These are phyloP conservation scores for Sitophilus oryzae DNA, from an alignment of 1,140 invertebrate genomes.

Conservation along the genomic window DNA sequence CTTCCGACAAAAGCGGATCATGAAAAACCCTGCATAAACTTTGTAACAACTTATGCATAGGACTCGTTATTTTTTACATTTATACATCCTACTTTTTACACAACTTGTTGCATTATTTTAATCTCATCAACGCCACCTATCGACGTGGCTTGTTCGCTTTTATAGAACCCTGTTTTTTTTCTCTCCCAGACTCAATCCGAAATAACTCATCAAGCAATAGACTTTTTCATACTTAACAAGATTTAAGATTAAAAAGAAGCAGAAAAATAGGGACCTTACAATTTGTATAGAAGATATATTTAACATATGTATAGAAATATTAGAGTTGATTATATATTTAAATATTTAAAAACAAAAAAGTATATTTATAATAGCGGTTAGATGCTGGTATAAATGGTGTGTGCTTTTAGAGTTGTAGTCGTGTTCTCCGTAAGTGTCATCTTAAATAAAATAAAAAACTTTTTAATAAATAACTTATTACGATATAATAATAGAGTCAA, in stretches of 20 bases:
- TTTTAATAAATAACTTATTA: conserved; percentile 11
- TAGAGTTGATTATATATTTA: conserved; percentile 29
- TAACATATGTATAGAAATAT: conserved; percentile 31
- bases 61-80: conserved; percentile 3
- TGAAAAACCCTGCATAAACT: conserved; percentile 61
- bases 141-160: conserved; percentile 2
- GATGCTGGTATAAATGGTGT: conserved; percentile 44
- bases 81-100: conserved; percentile 15
- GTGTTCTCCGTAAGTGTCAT: conserved; percentile 25
- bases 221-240: conserved; percentile 2
- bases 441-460: conserved; percentile 9
- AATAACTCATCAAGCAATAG: not conserved
- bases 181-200: too few relatives aligned
- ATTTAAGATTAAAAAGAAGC: not conserved
- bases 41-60: conserved; percentile 1
- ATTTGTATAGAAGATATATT: conserved; percentile 41
- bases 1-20: conserved; percentile 77
- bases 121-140: conserved; percentile 4
- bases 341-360: conserved; percentile 32
- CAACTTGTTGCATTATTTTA: not conserved
- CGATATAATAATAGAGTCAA: conserved; percentile 2
- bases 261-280: conserved; percentile 15
- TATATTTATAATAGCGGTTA: conserved; percentile 39
- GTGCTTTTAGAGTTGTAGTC: conserved; percentile 39
- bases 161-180: too few relatives aligned